Conservation (phyloP, 2,797 vertebrate genomes). For the Takifugu ocellatus region DNA sequence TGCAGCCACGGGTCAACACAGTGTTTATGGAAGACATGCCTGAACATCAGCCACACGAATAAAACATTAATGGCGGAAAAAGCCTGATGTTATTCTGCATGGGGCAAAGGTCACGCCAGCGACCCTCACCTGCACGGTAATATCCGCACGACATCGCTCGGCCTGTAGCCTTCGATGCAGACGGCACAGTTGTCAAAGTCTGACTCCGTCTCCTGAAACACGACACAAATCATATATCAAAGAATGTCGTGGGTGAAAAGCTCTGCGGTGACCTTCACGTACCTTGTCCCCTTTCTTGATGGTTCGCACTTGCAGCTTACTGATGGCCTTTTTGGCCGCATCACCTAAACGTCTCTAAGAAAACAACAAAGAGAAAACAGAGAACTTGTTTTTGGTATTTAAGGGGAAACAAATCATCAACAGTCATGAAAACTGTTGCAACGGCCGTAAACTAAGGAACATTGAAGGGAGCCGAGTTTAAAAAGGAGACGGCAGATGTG, state of each 20-base stretch:
- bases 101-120: background rate
- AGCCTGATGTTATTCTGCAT: background rate
- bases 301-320: constrained; percentile 93
- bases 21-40: constrained; percentile 98
- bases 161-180: constrained; percentile 97
- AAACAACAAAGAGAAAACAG: background rate
- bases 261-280: constrained; percentile 23
- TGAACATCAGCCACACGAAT: constrained; percentile 45
- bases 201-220: constrained; percentile 87
- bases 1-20: constrained; percentile 98
- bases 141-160: constrained; percentile 92
- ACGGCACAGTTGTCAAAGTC: constrained; percentile 99
- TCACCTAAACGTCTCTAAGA: constrained; percentile 93
- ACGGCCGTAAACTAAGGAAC: too few species aligned
- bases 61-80: too few species aligned
- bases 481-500: too few species aligned
- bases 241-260: background rate
- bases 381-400: background rate
- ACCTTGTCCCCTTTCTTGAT: constrained; percentile 98
- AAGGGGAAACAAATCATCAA: too few species aligned
- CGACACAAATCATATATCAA: too few species aligned
- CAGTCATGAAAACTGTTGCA: too few species aligned
- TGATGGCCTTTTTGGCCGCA: constrained; percentile 97
- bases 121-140: constrained; percentile 91
- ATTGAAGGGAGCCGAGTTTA: too few species aligned